Conservation (phyloP, 2,113 vertebrate species). For the Lontra canadensis region DNA sequence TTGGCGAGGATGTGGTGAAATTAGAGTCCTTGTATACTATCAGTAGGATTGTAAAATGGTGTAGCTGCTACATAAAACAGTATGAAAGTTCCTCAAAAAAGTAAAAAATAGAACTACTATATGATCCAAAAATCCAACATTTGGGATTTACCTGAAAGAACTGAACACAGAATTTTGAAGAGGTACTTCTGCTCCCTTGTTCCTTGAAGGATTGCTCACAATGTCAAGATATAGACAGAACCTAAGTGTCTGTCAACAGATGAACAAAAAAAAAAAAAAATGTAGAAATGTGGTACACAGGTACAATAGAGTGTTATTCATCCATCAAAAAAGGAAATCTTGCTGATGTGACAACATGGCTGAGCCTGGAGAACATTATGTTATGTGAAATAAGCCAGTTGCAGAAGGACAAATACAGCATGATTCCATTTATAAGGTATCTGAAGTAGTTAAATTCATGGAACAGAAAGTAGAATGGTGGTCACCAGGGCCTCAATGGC, state of each 20-base stretch:
- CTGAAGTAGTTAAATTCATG: not conserved
- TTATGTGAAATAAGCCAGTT: not conserved
- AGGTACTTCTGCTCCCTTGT: not conserved
- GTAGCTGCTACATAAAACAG: not conserved
- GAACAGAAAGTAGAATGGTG: not conserved
- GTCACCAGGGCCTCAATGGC: not conserved
- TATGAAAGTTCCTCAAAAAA: not conserved
- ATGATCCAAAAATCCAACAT: not conserved
- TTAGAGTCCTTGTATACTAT: not conserved
- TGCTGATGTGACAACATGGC: not conserved
- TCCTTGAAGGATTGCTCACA: not conserved
- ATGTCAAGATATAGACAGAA: not conserved
- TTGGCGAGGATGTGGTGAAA: not conserved
- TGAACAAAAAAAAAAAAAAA: not conserved
- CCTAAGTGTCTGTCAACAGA: not conserved
- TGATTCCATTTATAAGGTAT: not conserved
- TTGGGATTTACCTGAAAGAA: not conserved
- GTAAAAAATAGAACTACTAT: not conserved
- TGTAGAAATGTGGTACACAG: not conserved
- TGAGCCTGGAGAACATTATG: not conserved
- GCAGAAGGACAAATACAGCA: not conserved
- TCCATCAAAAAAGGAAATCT: not conserved
- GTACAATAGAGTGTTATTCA: not conserved
- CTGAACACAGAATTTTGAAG: not conserved
- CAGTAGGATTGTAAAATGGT: not conserved